phyloP scores from a whole-genome alignment of 2,888 invertebrate genomes.

The Charanyca ferruginea region DNA sequence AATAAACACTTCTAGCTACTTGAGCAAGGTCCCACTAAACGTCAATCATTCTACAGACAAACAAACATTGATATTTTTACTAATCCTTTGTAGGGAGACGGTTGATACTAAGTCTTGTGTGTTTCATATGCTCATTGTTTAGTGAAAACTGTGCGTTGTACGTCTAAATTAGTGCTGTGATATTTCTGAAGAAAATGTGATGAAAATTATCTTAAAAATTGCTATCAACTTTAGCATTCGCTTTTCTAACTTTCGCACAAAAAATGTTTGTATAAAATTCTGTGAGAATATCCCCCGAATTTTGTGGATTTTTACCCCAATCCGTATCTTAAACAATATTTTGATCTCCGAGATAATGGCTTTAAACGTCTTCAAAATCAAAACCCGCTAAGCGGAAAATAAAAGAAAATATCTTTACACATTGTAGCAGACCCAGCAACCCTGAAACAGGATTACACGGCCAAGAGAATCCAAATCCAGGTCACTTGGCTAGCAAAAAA shows the following conservation, averaged over 20 bases:
- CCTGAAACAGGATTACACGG: constrained; percentile 60
- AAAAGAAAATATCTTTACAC: constrained; percentile 22
- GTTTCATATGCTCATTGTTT: constrained; percentile 33
- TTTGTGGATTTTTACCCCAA: background rate
- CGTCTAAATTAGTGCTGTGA: constrained; percentile 14
- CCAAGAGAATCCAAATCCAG: constrained; percentile 63
- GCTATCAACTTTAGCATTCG: background rate
- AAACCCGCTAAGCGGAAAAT: constrained; percentile 24
- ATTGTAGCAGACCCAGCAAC: constrained; percentile 26
- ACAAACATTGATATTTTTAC: constrained; percentile 64
- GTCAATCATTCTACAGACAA: constrained; percentile 67
- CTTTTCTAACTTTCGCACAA: background rate
- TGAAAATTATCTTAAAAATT: background rate
- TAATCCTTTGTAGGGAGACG: constrained; percentile 54
- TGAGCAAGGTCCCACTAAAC: constrained; percentile 64
- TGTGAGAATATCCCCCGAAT: background rate
- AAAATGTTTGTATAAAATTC: background rate
- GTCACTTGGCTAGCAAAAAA: constrained; percentile 68
- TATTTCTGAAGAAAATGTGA: constrained; percentile 2
- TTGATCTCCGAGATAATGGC: background rate
- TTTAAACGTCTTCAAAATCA: background rate
- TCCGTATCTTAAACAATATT: background rate
- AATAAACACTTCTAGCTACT: constrained; percentile 69
- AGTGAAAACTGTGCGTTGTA: constrained; percentile 41
- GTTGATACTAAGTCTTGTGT: constrained; percentile 38